phyloP scores from a whole-genome alignment of 2,888 invertebrate genomes.

The Timema cristinae region DNA sequence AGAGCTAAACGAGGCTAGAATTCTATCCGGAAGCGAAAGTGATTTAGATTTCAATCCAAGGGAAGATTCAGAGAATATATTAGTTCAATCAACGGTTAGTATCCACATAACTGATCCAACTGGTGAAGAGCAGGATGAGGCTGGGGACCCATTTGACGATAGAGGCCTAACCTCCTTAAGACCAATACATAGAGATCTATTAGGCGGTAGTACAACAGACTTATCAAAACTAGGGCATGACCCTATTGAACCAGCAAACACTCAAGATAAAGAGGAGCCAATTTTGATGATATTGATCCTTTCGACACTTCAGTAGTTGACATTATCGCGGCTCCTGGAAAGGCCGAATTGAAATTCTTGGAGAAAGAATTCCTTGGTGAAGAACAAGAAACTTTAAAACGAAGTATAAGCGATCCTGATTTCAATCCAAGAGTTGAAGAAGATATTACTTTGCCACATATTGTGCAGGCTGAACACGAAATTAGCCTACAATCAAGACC shows the following conservation, averaged over 20 bases:
- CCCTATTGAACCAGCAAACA: slow-evolving; percentile 57
- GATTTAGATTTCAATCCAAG: slow-evolving; percentile 58
- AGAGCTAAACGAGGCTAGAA: slow-evolving; percentile 32
- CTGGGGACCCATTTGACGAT: slow-evolving; percentile 41
- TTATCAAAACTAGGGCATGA: slow-evolving; percentile 63
- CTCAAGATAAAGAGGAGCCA: slow-evolving; percentile 40
- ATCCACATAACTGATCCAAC: slow-evolving; percentile 63
- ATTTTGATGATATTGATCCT: slow-evolving; percentile 60
- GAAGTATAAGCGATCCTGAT: slow-evolving; percentile 64
- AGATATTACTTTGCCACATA: slow-evolving; percentile 45
- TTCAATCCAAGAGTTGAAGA: slow-evolving; percentile 76
- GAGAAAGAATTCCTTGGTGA: slow-evolving; percentile 70
- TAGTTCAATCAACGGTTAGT: slow-evolving; percentile 48
- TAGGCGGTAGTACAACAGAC: slow-evolving; percentile 74
- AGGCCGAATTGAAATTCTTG: slow-evolving; percentile 70
- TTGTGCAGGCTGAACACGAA: slow-evolving; percentile 29
- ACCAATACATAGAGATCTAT: slow-evolving; percentile 57
- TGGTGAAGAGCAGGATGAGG: slow-evolving; percentile 43
- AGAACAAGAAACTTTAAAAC: slow-evolving; percentile 35
- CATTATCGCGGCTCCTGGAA: slow-evolving; percentile 69
- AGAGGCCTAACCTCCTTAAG: slow-evolving; percentile 47
- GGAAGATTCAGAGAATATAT: slow-evolving; percentile 54
- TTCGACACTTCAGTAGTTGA: slow-evolving; percentile 80
- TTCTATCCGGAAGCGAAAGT: slow-evolving; percentile 39
- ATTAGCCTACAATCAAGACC: slow-evolving; percentile 18